Evolutionary conservation across 2,113 vertebrate genomes (phyloP).

Genomic region (Caloenas nicobarica): DNA sequence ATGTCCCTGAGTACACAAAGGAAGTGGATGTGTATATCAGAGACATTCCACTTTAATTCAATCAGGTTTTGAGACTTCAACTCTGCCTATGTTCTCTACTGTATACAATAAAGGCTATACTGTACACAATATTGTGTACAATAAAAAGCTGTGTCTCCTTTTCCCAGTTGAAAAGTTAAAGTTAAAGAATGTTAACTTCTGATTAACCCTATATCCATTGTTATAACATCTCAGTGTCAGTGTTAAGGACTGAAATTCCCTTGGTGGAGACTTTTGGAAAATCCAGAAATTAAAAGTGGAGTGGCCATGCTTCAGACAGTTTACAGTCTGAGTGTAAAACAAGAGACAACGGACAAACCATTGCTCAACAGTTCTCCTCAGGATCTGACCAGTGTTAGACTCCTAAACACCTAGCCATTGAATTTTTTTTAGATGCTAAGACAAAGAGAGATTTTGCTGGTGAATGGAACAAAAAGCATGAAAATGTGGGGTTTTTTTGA

Average conservation of each 20-base stretch:
- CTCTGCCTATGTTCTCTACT: not conserved
- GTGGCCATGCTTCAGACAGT: not conserved
- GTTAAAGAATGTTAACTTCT: not conserved
- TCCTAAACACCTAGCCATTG: rapidly evolving
- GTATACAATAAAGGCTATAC: not conserved
- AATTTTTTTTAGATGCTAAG: not conserved
- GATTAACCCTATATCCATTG: not conserved
- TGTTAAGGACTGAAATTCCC: not conserved
- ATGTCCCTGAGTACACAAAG: not conserved
- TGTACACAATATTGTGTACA: no score
- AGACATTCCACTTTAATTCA: not conserved
- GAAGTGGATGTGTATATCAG: not conserved
- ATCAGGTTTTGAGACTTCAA: not conserved
- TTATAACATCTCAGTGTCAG: not conserved
- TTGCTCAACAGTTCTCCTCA: not conserved
- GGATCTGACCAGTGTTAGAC: not conserved
- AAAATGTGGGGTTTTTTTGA: rapidly evolving
- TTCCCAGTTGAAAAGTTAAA: not conserved
- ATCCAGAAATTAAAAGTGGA: not conserved
- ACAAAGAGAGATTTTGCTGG: not conserved
- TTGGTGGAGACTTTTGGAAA: not conserved
- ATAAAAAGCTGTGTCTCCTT: not conserved
- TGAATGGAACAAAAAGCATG: not conserved
- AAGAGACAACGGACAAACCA: not conserved
- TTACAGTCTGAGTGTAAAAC: not conserved